Percentiles rank a stretch among this genome's conserved stretches.
Conservation (phyloP, 2,797 vertebrate species). For the Mormyrops boulengeri region DNA sequence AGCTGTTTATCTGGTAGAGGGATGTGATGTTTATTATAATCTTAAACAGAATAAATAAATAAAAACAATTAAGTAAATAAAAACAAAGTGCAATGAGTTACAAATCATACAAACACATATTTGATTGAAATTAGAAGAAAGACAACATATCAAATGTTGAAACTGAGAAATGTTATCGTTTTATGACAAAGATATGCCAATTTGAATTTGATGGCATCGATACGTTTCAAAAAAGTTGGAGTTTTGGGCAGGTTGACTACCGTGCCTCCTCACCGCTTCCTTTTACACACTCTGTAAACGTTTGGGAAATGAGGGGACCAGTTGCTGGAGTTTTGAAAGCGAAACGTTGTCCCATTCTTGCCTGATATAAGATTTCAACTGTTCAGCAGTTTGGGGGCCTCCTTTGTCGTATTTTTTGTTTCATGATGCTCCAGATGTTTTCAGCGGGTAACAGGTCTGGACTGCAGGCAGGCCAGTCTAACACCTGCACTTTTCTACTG, state of each 20-base stretch:
- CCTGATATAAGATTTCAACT: background rate
- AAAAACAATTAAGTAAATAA: background rate
- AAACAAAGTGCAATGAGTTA: background rate
- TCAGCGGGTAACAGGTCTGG: background rate
- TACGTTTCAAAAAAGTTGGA: background rate
- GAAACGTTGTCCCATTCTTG: background rate
- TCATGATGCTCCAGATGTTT: background rate
- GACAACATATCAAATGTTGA: background rate
- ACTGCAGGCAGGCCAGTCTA: background rate
- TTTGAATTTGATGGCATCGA: background rate
- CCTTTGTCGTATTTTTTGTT: background rate
- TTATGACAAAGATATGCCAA: background rate
- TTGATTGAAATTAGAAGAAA: background rate
- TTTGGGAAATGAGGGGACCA: background rate
- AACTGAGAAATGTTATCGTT: background rate
- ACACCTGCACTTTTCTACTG: background rate
- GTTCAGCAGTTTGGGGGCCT: background rate
- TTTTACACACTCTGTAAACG: background rate
- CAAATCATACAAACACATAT: background rate
- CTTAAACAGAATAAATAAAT: background rate
- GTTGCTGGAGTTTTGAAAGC: background rate
- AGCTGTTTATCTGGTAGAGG: background rate
- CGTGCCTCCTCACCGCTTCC: background rate
- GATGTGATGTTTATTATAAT: background rate
- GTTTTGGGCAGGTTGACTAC: background rate